These are phyloP conservation scores for Drosophila paranaensis DNA, from an alignment of 2,888 invertebrate genomes.

Conservation along the genomic window DNA sequence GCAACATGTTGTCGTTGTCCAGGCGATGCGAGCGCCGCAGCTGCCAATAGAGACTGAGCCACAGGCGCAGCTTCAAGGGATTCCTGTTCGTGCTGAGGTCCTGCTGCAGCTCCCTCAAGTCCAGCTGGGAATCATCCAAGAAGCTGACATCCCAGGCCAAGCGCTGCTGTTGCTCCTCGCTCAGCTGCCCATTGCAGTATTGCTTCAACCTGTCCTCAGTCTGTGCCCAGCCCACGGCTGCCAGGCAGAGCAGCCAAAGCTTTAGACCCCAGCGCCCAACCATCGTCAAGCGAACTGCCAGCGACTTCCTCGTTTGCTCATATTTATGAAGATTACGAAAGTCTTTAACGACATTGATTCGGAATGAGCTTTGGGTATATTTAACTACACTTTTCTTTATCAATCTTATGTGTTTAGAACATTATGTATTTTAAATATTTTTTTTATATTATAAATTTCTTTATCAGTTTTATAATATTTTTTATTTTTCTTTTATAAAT, in stretches of 20 bases:
- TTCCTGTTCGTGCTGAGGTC: slow-evolving; percentile 45
- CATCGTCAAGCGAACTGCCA: slow-evolving; percentile 44
- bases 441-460: no score
- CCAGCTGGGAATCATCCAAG: not conserved
- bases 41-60: slow-evolving; percentile 65
- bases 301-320: slow-evolving; percentile 1
- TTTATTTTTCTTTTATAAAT: no score
- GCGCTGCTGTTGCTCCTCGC: slow-evolving; percentile 29
- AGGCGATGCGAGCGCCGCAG: slow-evolving; percentile 37
- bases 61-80: slow-evolving; percentile 48
- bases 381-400: no score
- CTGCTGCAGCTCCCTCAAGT: slow-evolving; percentile 23
- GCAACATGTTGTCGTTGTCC: slow-evolving; percentile 19
- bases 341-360: not conserved
- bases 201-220: not conserved
- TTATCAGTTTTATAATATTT: no score
- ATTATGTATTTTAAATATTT: no score
- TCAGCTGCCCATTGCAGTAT: slow-evolving; percentile 6
- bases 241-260: slow-evolving; percentile 5
- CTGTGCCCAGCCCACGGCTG: slow-evolving; percentile 3
- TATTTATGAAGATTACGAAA: slow-evolving; percentile 12
- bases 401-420: no score
- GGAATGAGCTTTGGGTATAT: no score
- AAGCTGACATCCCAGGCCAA: slow-evolving; percentile 56
- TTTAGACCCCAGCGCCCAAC: not conserved